Conservation (phyloP, 2,797 vertebrate species). For the Oryzias dopingdopingensis region DNA sequence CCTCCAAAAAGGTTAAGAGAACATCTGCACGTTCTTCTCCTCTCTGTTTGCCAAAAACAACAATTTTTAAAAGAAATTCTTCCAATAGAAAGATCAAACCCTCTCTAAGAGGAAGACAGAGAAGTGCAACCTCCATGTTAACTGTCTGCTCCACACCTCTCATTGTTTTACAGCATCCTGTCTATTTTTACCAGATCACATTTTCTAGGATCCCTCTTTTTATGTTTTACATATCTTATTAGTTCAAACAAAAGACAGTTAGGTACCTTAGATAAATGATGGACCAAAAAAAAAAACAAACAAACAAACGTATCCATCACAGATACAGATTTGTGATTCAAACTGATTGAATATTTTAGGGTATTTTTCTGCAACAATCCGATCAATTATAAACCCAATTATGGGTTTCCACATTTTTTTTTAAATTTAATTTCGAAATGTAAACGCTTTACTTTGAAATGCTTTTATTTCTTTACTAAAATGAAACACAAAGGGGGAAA, state of each 20-base stretch:
- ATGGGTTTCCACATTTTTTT: background rate
- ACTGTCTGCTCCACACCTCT: constrained; percentile 6
- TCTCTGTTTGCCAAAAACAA: constrained; percentile 1
- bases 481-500: too few relatives aligned
- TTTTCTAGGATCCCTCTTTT: background rate
- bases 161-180: constrained; percentile 31
- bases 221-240: constrained; percentile 14
- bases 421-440: background rate
- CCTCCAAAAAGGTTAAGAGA: constrained; percentile 30
- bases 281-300: background rate
- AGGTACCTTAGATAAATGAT: background rate
- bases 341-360: constrained; percentile 5
- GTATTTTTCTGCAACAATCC: background rate
- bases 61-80: background rate
- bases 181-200: constrained; percentile 8
- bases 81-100: background rate
- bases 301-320: background rate
- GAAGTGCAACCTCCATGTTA: constrained; percentile 4
- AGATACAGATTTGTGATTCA: background rate
- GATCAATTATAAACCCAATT: background rate
- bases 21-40: constrained; percentile 21
- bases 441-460: background rate
- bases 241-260: background rate
- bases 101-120: background rate
- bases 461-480: too few relatives aligned